Evolutionary conservation across 2,797 vertebrate genomes (phyloP), one percentile per base, ranked within the genome.

Genomic region (Hippoglossus hippoglossus): DNA sequence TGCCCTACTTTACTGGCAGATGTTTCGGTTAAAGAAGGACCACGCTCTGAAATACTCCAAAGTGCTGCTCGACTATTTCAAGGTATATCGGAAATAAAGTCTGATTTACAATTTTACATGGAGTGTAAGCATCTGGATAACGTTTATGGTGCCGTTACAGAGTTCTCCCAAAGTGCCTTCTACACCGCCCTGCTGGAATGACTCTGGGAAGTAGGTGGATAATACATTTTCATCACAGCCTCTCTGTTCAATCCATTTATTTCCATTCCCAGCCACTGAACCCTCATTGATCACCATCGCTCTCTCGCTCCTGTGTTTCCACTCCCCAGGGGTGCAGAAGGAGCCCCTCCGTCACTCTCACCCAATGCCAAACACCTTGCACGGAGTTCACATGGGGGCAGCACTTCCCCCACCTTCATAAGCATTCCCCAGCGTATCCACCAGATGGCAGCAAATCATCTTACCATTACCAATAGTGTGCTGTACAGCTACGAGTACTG

Each of bases 401-500:
- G 88, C 67, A 76, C 89, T 58, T 79, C 96, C n/a, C 91, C 95
- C 0, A 95, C 95, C 53, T 94, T 96, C 66, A 95, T 99, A 87
- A 99, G 95, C 96, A 99, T 99, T 90, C 98, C 98, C 0, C 96
- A 99, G 54, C 96, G 98, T 46, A 99, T 99, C 93, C 98, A 99
- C 92, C 98, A 99, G 96, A 99, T 99, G 98, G 98, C 98, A 8
- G 97, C 97, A 93, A 99, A 98, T 67, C 98, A 99, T 8, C 95
- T 99, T 78, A 98, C 96, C 93, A 99, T 99, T 86, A 99, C 98
- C 91, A 99, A 99, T 93, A 97, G 97, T 91, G 97, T 99, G 82
- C 95, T 99, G 70, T 98, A 98, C 90, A 98, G 98, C 90, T 99
- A 99, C 1, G 97, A 99, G 91, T 98, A 99, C 94, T 99, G 98